Conservation (phyloP, 2,113 vertebrate genomes). For the Brachypteracias leptosomus region DNA sequence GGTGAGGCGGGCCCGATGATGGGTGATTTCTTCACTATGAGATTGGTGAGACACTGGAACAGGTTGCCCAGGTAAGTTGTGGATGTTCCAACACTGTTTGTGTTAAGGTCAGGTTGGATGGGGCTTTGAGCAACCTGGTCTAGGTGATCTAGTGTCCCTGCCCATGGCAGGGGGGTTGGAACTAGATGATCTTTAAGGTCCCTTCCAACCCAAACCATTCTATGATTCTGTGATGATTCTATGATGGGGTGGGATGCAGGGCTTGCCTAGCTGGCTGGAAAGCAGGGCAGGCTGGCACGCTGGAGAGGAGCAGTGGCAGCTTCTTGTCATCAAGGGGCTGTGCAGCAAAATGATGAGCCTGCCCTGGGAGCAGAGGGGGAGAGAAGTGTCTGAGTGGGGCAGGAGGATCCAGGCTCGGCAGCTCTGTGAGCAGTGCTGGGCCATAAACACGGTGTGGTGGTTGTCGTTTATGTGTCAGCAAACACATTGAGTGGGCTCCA, state of each 20-base stretch:
- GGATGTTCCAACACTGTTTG: no score
- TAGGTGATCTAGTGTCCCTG: no score
- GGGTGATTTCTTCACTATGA: no score
- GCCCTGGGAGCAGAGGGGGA: not conserved
- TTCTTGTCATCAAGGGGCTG: not conserved
- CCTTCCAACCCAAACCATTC: no score
- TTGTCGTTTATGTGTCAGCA: conserved; percentile 34
- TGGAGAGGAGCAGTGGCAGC: not conserved
- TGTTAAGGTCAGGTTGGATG: no score
- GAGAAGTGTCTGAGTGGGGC: not conserved
- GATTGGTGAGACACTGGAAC: no score
- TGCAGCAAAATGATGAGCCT: not conserved
- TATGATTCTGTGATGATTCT: no score
- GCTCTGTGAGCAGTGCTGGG: not conserved
- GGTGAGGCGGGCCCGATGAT: accelerated
- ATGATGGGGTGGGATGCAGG: not conserved
- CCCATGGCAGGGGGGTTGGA: no score
- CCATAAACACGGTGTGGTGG: not conserved
- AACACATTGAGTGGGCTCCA: conserved; percentile 21
- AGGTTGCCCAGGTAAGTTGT: no score
- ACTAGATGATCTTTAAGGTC: no score
- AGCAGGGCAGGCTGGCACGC: not conserved
- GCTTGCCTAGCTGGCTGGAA: not conserved
- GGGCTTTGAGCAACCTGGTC: no score
- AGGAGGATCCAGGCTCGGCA: not conserved